Conservation (phyloP, 2,113 vertebrate species). For the Tachysurus fulvidraco region DNA sequence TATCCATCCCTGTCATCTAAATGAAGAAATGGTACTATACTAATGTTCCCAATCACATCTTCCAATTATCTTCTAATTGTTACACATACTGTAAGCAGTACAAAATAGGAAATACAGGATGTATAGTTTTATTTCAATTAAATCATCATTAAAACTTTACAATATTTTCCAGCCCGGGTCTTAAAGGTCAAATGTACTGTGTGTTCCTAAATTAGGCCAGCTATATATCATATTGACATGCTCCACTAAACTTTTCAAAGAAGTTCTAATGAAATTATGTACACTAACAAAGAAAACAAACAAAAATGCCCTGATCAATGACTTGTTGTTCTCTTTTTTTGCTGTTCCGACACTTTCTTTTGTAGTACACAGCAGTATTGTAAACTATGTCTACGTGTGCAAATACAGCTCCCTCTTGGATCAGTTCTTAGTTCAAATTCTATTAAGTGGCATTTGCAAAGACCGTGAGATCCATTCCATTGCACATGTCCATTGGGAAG, state of each 20-base stretch:
- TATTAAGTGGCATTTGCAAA: slow-evolving; percentile 45
- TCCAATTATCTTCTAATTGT: neutral
- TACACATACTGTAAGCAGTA: neutral
- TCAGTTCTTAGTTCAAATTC: slow-evolving; percentile 35
- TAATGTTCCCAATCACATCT: neutral
- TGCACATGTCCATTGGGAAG: slow-evolving; percentile 35
- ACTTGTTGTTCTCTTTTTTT: slow-evolving; percentile 5
- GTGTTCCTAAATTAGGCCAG: neutral
- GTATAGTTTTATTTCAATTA: neutral
- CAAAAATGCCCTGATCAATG: slow-evolving; percentile 15
- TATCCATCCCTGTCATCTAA: neutral
- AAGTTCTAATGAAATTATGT: slow-evolving; percentile 6
- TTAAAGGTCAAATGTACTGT: slow-evolving; percentile 13
- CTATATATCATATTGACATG: slow-evolving; percentile 2
- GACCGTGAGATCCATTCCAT: slow-evolving; percentile 45
- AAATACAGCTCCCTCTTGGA: slow-evolving; percentile 24
- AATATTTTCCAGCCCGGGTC: neutral
- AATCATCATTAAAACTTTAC: neutral
- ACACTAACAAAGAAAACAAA: slow-evolving; percentile 8
- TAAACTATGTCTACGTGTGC: slow-evolving; percentile 10
- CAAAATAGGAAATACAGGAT: neutral
- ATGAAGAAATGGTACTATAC: neutral
- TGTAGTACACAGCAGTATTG: slow-evolving; percentile 6
- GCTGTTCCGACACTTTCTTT: slow-evolving; percentile 22
- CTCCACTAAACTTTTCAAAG: neutral